Evolutionary conservation across 2,888 invertebrate species (phyloP).

Genomic region (Holacanthella duospinosa): DNA sequence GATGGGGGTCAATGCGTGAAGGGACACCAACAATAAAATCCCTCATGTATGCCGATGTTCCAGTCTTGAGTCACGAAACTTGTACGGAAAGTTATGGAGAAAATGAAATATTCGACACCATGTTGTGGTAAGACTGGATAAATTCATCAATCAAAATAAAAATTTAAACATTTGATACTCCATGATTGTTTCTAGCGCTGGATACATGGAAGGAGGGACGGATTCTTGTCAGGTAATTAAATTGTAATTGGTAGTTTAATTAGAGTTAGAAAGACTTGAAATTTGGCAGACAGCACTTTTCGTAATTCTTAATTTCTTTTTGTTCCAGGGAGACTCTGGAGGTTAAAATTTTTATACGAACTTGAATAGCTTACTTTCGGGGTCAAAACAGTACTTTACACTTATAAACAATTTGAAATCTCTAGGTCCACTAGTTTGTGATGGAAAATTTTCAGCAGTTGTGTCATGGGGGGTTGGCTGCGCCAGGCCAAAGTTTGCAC

Average conservation of each 20-base stretch:
- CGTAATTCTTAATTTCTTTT: not conserved
- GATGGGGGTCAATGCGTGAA: constrained; percentile 34
- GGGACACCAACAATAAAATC: constrained; percentile 29
- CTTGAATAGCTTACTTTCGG: too few species aligned
- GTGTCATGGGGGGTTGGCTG: constrained; percentile 21
- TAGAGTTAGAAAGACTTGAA: not conserved
- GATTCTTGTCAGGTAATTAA: constrained; percentile 33
- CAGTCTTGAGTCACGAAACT: constrained; percentile 29
- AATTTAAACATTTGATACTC: too few species aligned
- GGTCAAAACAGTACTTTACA: too few species aligned
- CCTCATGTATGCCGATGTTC: constrained; percentile 34
- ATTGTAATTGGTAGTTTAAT: not conserved
- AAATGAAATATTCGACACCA: constrained; percentile 32
- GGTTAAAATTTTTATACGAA: not conserved
- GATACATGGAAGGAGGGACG: constrained; percentile 28
- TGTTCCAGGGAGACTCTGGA: constrained; percentile 10
- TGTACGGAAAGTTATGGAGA: constrained; percentile 32
- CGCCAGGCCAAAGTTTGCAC: constrained; percentile 6
- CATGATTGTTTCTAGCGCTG: constrained; percentile 12
- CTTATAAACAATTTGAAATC: too few species aligned
- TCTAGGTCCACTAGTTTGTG: constrained; percentile 20
- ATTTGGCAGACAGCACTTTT: not conserved
- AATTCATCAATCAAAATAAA: not conserved
- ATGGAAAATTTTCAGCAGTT: constrained; percentile 14
- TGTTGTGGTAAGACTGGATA: constrained; percentile 17